Base-by-base conservation (phyloP, 2,113 vertebrate species). In the Hassar affinis region DNA sequence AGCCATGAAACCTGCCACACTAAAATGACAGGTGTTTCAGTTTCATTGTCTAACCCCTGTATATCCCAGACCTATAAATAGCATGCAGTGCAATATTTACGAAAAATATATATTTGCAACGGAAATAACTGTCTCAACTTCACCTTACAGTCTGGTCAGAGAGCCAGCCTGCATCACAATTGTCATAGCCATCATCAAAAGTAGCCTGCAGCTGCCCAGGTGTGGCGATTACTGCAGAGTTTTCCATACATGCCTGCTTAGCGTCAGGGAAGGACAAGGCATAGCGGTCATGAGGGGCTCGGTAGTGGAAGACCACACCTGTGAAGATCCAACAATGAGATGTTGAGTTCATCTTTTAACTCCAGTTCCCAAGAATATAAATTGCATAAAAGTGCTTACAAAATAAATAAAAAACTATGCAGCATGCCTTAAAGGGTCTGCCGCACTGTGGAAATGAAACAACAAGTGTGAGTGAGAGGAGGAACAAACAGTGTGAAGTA, bases 281-380 rank as follows among this genome's bases (percentile, higher is more conserved):
- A 0, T 99, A 98, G 79, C 98, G 96, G 82, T 95, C 88, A 22
- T 94, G 94, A n/a, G 93, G 94, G 0, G 96, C 95, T 1, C 97
- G 95, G 90, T 99, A 99, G 86, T 99, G 98, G 90, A 99, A 99
- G 17, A 98, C 95, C 0, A 97, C 95, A 11, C 98, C 97, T 99
- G 88, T 79, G 68, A 35, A 84, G n/a, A 49, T 7, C 30, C 17
- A 49, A 68, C 11, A 38, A n/a, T 2, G 25, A 74, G 0, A 56
- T 30, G 20, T 38, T 42, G 2, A 42, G 33, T 69, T 69, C 20
- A 30, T 62, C 7, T 6, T 69, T 69, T 69, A 42, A 42, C 66
- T 42, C 3, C 33, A 68, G 6, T 1, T 35, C 7, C 8, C 62
- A 66, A 0, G 30, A 6, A 68, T 68, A 68, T 68, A 68, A 0